Base-by-base conservation (phyloP, 2,888 invertebrate species). In the Dorcus hopei region DNA sequence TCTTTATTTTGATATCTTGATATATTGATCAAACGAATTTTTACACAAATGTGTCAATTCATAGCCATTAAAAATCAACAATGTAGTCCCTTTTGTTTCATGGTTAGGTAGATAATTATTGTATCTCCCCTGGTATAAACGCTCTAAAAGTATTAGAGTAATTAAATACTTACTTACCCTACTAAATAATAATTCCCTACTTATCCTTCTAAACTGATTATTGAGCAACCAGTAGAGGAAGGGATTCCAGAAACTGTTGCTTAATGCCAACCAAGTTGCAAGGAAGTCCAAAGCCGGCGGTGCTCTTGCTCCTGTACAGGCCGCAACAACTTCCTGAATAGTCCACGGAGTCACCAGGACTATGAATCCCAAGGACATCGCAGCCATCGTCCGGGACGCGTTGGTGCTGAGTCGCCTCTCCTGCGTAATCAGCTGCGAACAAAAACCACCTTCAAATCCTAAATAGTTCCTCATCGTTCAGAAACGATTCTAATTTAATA, bases 311-410 rank as follows among this genome's bases (percentile, higher is more conserved):
- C 93, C 93, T 23, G 93, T 93, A 76, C 93, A 93, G 38, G 93
- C 93, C 40, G 91, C 91, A 42, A 93, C 93, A 62, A 93, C 91
- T 83, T 93, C 93, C 80, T 93, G 92, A 68, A 93, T 92, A 50
- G 93, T 93, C 83, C 93, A 93, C 45, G 93, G 93, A 59, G 93
- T 93, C 65, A 93, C 93, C 85, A 93, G 88, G 58, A 94, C 93
- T 74, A 93, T 93, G 81, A 93, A 94, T 58, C 92, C 92, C 72
- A 93, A 81, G 60, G 93, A 93, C 87, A 94, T 93, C 52, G 93
- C 93, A 0, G 93, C 93, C 93, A 93, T 93, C 63, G 93, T 92
- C 69, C 93, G 82, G 42, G 93, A 92, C 11, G 92, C 91, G 66
- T 87, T 87, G 50, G 90, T 89, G 72, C 89, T 90, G 70, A 91